Evolutionary conservation across 1,140 invertebrate genomes (phyloP), one percentile per base, ranked within the genome.

Genomic region (Samia ricini): DNA sequence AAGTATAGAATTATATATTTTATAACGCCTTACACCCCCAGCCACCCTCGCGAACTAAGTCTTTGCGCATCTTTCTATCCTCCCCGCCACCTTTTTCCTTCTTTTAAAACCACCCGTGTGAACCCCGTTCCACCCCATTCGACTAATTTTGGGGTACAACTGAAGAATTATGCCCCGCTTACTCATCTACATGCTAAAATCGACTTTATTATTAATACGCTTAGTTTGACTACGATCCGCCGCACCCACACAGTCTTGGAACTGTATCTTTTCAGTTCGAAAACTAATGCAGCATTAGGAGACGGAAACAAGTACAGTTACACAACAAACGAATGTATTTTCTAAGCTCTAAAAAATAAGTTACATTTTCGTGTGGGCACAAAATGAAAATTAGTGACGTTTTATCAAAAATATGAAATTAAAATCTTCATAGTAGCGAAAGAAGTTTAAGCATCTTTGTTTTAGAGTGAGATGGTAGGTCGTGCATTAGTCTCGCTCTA

Each of bases 1-100:
- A 89, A 89, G 87, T 89, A 89, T 89, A 89, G 87, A 89, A 89
- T 89, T 89, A 89, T 89, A 89, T 89, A 89, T 89, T 89, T 89
- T 89, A 89, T 89, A 89, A 88, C 85, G 74, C 86, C 83, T 77
- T 63, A 76, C 78, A 78, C 79, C 77, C 68, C 78, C 76, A 72
- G 63, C 73, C 69, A 79, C 81, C 83, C 83, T 71, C 80, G 83
- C 81, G 79, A 88, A 89, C 87, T 89, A 89, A 89, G 87, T 89
- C 87, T 89, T 89, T 88, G 87, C 87, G 87, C 87, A 89, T 89
- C 87, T 89, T 89, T 89, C 87, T 88, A 87, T 88, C 83, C 87
- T 58, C 85, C 87, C 84, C 87, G 83, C 88, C 88, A 88, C 88
- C 85, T 81, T 81, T 83, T 87, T 81, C 82, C 85, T 86, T 85